These are phyloP conservation scores for Nomada ferruginata DNA, from an alignment of 2,888 invertebrate species.

Conservation along the genomic window DNA sequence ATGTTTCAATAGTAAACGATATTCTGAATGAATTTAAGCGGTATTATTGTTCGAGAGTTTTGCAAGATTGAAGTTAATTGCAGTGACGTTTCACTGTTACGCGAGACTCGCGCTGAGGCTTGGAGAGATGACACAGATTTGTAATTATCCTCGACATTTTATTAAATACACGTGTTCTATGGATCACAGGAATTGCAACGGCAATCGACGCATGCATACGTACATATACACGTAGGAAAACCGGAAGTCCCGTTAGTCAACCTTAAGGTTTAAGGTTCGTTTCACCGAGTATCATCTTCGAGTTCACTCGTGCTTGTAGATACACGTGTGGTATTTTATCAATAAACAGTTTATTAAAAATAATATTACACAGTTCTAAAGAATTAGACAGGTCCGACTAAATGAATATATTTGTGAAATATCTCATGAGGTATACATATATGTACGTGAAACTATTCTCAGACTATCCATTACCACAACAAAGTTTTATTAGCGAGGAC, in stretches of 20 bases:
- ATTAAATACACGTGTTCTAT: neutral
- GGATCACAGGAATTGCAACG: conserved; percentile 60
- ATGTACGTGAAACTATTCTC: neutral
- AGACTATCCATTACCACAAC: neutral
- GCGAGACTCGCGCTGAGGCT: no score
- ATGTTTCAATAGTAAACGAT: neutral
- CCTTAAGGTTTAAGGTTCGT: conserved; percentile 78
- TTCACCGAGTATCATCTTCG: conserved; percentile 51
- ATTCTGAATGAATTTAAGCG: neutral
- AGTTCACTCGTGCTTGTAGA: conserved; percentile 27
- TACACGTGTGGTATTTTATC: neutral
- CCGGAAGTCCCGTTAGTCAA: conserved; percentile 78
- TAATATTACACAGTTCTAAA: neutral
- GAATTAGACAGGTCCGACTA: neutral
- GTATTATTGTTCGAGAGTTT: neutral
- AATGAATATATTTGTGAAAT: neutral
- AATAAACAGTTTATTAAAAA: neutral
- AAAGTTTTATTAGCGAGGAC: neutral
- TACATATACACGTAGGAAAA: conserved; percentile 49
- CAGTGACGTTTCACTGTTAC: neutral
- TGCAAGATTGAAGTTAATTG: neutral
- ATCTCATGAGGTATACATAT: no score
- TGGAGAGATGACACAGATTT: neutral
- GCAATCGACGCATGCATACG: conserved; percentile 57
- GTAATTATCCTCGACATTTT: neutral